Evolutionary conservation across 2,888 invertebrate genomes (phyloP).

Genomic region (Euzophera pinguis): DNA sequence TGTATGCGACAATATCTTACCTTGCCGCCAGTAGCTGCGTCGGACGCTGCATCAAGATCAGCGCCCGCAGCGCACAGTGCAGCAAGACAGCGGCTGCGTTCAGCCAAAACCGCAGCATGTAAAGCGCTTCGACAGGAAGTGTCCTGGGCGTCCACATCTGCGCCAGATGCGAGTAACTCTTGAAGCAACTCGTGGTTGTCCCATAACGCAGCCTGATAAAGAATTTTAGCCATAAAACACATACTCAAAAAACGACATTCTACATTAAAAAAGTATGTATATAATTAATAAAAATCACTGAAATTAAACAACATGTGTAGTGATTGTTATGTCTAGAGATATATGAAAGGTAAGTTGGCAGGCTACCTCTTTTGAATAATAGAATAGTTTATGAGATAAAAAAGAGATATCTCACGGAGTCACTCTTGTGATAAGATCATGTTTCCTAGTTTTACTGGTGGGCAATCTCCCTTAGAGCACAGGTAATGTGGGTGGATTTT

Average conservation of each 20-base stretch:
- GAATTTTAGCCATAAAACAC: neutral
- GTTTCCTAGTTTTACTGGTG: too few relatives aligned
- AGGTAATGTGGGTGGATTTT: too few relatives aligned
- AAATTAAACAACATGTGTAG: too few relatives aligned
- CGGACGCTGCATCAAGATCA: conserved; percentile 84
- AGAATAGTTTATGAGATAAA: too few relatives aligned
- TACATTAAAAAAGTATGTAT: too few relatives aligned
- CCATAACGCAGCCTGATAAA: conserved; percentile 88
- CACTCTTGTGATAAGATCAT: too few relatives aligned
- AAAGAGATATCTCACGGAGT: too few relatives aligned
- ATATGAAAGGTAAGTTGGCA: too few relatives aligned
- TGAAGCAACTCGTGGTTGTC: conserved; percentile 92
- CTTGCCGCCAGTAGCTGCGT: conserved; percentile 83
- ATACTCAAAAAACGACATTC: neutral
- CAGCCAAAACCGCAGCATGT: conserved; percentile 90
- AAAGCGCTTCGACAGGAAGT: conserved; percentile 87
- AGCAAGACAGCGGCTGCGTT: conserved; percentile 86
- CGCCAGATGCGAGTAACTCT: conserved; percentile 86
- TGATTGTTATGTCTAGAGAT: too few relatives aligned
- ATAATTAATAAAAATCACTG: too few relatives aligned
- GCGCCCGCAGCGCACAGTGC: conserved; percentile 87
- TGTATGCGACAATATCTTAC: conserved; percentile 42
- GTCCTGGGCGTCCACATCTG: conserved; percentile 85
- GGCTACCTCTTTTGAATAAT: too few relatives aligned
- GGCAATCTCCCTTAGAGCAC: too few relatives aligned